Base-by-base conservation (phyloP, 2,113 vertebrate species). In the Campylorhamphus procurvoides region DNA sequence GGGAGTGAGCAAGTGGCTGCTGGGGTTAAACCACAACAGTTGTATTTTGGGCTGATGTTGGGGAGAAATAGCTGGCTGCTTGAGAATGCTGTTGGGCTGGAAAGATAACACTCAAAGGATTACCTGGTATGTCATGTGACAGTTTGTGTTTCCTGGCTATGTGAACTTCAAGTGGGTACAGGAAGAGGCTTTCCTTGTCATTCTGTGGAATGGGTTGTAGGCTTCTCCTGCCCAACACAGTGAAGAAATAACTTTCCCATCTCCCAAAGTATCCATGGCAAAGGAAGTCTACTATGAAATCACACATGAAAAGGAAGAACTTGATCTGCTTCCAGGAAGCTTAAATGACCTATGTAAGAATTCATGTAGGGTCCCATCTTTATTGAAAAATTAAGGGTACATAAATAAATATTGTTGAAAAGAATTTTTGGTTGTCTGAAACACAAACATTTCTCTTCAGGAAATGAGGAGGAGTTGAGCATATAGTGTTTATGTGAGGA, bases 1-100 rank as follows among this genome's bases (percentile, higher is more conserved):
- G 42, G 33, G 4, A 44, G 24, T 9, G 53, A 67, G 44, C 0
- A 4, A 44, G 68, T 1, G 0, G n/a, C 39, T 40, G 19, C 33
- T 82, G 39, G 39, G 15, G 13, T 60, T 75, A 75, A 68, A 82
- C 39, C 69, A 35, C n/a, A 53, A 2, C 39, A 27, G 10, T 60
- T 6, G 5, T 46, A 29, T 23, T 87, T 81, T 74, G 1, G 4
- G 16, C 8, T 60, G 27, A 14, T 42, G 4, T 4, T 47, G 16
- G 15, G 25, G 20, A 35, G 25, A 86, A 94, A 29, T 46, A 39
- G 22, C 46, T 83, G 44, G 6, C n/a, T 89, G 39, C 39, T 60
- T 29, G 47, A 4, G 6, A 73, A 52, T 91, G 39, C 44, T 68
- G 6, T 29, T 73, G 63, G 12, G 5, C 44, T 52, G 53, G 17